Conservation (phyloP, 2,888 invertebrate genomes). For the Apodemia mormo region DNA sequence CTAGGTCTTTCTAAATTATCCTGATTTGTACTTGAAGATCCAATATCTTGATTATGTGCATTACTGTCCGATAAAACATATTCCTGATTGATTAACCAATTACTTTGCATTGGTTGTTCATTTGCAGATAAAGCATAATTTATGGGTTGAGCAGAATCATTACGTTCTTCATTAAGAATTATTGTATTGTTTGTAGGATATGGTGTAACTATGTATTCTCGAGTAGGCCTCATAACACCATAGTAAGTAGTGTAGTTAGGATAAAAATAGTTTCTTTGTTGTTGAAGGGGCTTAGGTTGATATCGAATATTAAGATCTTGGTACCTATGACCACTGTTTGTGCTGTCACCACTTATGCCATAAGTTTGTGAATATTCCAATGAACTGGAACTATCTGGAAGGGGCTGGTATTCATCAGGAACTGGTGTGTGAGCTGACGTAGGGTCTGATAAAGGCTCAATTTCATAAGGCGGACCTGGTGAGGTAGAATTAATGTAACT, state of each 20-base stretch:
- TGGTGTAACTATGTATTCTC: constrained; percentile 52
- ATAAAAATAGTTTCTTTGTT: constrained; percentile 58
- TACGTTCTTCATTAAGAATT: constrained; percentile 55
- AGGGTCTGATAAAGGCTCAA: constrained; percentile 56
- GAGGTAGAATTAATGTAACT: constrained; percentile 65
- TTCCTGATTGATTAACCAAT: constrained; percentile 42
- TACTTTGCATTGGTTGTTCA: constrained; percentile 44
- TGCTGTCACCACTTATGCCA: constrained; percentile 47
- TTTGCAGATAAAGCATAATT: constrained; percentile 50
- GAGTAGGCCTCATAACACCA: constrained; percentile 45
- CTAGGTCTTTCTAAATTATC: constrained; percentile 65
- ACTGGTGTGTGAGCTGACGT: constrained; percentile 66
- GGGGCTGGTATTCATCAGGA: constrained; percentile 73
- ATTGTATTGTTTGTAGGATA: constrained; percentile 58
- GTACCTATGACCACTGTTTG: constrained; percentile 46
- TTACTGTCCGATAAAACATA: constrained; percentile 42
- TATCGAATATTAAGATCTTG: constrained; percentile 65
- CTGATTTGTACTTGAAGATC: constrained; percentile 36
- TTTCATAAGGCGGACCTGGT: constrained; percentile 57
- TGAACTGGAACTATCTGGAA: constrained; percentile 72
- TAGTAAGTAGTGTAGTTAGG: constrained; percentile 54
- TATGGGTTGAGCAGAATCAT: constrained; percentile 51
- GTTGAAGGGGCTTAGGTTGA: constrained; percentile 59
- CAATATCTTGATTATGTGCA: constrained; percentile 39
- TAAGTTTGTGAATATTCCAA: constrained; percentile 55